Base-by-base conservation (phyloP, 2,797 vertebrate species). In the Neosalanx taihuensis region DNA sequence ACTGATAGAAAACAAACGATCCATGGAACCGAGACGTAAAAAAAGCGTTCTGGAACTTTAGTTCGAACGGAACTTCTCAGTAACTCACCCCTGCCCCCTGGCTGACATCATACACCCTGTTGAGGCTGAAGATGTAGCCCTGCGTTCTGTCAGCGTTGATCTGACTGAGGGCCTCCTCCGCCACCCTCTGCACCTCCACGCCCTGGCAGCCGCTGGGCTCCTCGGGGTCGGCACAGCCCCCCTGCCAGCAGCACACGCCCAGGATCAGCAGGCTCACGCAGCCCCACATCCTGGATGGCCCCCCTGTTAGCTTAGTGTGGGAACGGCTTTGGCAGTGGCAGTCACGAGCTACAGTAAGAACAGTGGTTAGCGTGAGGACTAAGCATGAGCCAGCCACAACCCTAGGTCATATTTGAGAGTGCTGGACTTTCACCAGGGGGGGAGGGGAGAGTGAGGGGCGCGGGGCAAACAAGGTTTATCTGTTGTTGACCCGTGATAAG, bases 81-180 rank as follows among this genome's bases (percentile, higher is more conserved):
- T 0, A 7, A 56, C 81, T 76, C 51, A 78, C 76, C 72, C 53
- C 72, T 29, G 23, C 6, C 23, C 73, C 37, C 26, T 77, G 72
- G 30, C 33, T 71, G 37, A 83, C 70, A 69, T 83, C 78, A 57
- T 79, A 79, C 12, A 83, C 29, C 69, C 72, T 59, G 65, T 80
- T 80, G 5, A 83, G 66, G 4, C 72, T 67, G 13, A 83, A 69
- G 41, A 80, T 49, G 56, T 76, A 83, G 0, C 81, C 78, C 26
- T 75, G 64, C 13, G 17, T 67, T 67, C 72, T 70, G 64, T 63
- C 70, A 4, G 68, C 53, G 56, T 83, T 83, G 10, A 83, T 70
- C 30, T 75, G 66, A 13, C 80, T 68, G 58, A 83, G 23, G 1
- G 70, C 72, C 7, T 75, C 79, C 58, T 77, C 79, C 0, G 74